Base-by-base conservation (phyloP, 2,797 vertebrate species). In the Muscicapa comitata region DNA sequence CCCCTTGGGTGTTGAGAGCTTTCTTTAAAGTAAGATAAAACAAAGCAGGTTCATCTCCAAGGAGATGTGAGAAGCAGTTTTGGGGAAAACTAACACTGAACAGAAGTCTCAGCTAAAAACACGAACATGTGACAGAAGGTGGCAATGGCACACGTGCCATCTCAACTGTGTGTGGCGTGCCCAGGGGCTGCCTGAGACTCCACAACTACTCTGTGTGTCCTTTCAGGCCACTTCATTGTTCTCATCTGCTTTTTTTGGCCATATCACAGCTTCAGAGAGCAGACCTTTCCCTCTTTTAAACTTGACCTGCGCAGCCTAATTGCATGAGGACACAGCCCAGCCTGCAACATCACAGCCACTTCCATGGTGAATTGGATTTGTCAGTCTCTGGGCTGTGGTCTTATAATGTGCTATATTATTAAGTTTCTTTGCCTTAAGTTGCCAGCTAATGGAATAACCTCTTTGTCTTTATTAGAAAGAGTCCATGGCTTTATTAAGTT, bases 401-500 rank as follows among this genome's bases (percentile, higher is more conserved):
- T 95, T 84, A 90, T 57, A 91, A 91, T 94, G 83, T 89, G 92
- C 94, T 95, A 85, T 91, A 88, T 94, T 94, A 91, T 84, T 94
- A 94, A 93, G 90, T 94, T 96, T 89, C 84, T 97, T 96, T 97
- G 88, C 87, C 80, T 95, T 97, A 96, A 97, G 93, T 93, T 97
- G 88, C 74, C 74, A 95, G 94, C 93, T 97, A 97, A 97, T 97
- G 94, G 96, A 97, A 97, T 97, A 97, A 97, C 94, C 94, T 95
- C 79, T 93, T 93, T 94, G 92, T 96, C 92, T 97, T 95, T 94
- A 95, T 87, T 94, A 93, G 83, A 96, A 96, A 91, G 94, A 94
- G 71, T 58, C 96, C 90, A 79, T 33, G 86, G 92, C 71, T 97
- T 97, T 98, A 97, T 98, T 97, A 97, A 96, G 96, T 97, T 97